Base-by-base conservation (phyloP, 2,113 vertebrate species). In the Vulpes vulpes region DNA sequence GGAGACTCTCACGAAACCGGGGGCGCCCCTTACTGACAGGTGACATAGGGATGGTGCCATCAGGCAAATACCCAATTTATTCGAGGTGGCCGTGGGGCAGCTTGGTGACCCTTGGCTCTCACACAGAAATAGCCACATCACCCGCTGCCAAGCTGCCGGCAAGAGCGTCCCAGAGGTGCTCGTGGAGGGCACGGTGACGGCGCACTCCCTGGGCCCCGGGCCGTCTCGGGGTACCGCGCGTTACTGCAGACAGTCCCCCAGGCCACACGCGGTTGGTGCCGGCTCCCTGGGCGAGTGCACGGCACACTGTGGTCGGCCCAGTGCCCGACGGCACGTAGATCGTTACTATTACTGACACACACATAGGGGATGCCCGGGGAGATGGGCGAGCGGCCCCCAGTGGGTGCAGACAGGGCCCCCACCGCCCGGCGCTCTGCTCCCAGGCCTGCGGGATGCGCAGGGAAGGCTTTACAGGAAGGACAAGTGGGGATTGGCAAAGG, bases 141-240 rank as follows among this genome's bases (percentile, higher is more conserved):
- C 10, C 0, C 3, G 4, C 12, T 1, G 20, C 11, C 0, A 2
- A 0, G 17, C 1, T 15, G 7, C 25, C 6, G 0, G 0, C 27
- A 1, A 10, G 32, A 32, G n/a, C 53, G 19, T 38, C 0, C 1
- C 10, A 2, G 16, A 11, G 8, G 19, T 4, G 74, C 2, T 6
- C 3, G 38, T 0, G 12, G 65, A 15, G 59, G 7, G 20, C 12
- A 1, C 11, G 19, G 90, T 30, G 0, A 2, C 30, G 14, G 14
- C 4, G 10, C 20, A 25, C 43, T 19, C 4, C 19, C 1, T 3
- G 88, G 53, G 59, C 2, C 2, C 0, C 1, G 22, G 16, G 9
- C 1, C 32, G n/a, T 11, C 16, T 16, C 3, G 3, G 1, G 11
- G 38, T 38, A 3, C 19, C 8, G 2, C 5, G 22, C 11, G 2